Conservation (phyloP, 2,797 vertebrate species). For the Oreochromis mossambicus region DNA sequence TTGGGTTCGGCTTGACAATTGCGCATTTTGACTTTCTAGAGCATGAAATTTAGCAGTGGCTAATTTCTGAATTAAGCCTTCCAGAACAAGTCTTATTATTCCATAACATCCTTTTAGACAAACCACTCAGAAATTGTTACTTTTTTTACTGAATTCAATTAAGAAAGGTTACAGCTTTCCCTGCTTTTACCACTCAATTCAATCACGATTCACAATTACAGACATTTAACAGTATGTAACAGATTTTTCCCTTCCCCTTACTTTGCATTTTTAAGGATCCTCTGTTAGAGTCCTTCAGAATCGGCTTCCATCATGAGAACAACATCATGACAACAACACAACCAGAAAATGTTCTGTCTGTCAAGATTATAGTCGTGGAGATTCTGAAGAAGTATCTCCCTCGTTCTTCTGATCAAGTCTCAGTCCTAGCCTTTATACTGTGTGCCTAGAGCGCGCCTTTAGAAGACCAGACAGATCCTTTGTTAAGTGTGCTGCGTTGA, state of each 20-base stretch:
- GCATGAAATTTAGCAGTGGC: background rate
- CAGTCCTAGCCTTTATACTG: conserved; percentile 10
- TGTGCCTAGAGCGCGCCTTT: conserved; percentile 9
- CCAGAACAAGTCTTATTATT: background rate
- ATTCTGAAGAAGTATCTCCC: conserved; percentile 8
- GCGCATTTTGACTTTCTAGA: background rate
- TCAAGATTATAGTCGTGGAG: conserved; percentile 5
- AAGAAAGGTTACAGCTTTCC: background rate
- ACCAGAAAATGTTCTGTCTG: background rate
- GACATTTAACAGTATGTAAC: background rate
- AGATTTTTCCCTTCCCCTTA: background rate
- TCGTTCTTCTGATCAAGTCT: conserved; percentile 24
- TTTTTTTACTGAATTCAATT: background rate
- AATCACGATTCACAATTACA: background rate
- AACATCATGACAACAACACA: background rate
- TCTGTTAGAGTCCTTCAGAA: conserved; percentile 20
- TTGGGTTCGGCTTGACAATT: background rate
- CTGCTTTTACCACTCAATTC: background rate
- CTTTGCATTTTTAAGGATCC: background rate
- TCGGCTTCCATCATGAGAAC: conserved; percentile 4
- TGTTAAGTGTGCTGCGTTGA: conserved; percentile 33
- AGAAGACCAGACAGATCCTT: conserved; percentile 23
- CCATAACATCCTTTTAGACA: background rate
- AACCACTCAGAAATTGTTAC: background rate
- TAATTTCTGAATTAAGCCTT: background rate